Conservation (phyloP, 2,797 vertebrate species). For the Neoniphon sammara region DNA sequence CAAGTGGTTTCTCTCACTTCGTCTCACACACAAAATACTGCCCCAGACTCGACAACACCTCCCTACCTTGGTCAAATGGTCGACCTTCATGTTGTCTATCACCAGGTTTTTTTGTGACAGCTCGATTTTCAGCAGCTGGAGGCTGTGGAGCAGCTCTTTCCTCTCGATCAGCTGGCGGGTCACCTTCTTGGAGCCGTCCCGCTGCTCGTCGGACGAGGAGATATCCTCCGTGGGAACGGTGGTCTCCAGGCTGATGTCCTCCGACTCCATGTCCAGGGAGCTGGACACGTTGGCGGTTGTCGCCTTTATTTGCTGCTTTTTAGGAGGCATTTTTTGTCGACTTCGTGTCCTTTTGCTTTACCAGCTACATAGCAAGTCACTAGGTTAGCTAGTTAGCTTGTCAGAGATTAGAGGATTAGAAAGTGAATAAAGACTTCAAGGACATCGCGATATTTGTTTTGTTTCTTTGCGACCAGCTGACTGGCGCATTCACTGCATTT, state of each 20-base stretch:
- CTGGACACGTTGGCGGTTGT: slow-evolving; percentile 88
- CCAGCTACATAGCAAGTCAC: no score
- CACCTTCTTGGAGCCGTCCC: slow-evolving; percentile 82
- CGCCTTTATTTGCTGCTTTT: slow-evolving; percentile 78
- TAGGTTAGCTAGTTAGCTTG: no score
- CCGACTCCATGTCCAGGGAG: slow-evolving; percentile 95
- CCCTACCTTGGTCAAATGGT: slow-evolving; percentile 93
- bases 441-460: slow-evolving; percentile 24
- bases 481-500: background rate
- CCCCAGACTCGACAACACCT: background rate
- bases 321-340: slow-evolving; percentile 83
- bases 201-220: slow-evolving; percentile 91
- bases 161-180: slow-evolving; percentile 93
- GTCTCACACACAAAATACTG: background rate
- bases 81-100: slow-evolving; percentile 95
- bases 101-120: slow-evolving; percentile 94
- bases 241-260: slow-evolving; percentile 97
- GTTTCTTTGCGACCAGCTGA: background rate
- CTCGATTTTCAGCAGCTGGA: slow-evolving; percentile 94
- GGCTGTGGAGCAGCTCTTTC: slow-evolving; percentile 92
- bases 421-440: background rate
- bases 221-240: slow-evolving; percentile 94
- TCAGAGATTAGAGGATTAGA: slow-evolving; percentile 17
- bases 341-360: background rate
- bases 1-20: background rate